Percentiles rank a stretch among this genome's conserved stretches.
phyloP scores from a whole-genome alignment of 2,888 invertebrate species.

The Onchidella celtica region DNA sequence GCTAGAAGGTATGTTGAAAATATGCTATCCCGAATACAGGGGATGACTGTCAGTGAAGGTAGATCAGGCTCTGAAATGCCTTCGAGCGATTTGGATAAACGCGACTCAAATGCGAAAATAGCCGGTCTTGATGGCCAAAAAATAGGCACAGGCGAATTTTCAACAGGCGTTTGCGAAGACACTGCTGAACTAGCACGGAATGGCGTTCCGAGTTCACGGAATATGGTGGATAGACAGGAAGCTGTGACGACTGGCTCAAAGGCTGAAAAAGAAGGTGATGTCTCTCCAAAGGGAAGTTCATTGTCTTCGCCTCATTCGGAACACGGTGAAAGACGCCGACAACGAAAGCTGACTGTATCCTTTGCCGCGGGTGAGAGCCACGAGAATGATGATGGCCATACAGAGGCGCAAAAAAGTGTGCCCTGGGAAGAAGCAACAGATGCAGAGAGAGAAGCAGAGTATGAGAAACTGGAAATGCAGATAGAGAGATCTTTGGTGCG shows the following conservation, averaged over 20 bases:
- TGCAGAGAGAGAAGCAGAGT: slow-evolving; percentile 7
- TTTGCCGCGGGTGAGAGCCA: slow-evolving; percentile 3
- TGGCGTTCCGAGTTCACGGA: too few relatives aligned
- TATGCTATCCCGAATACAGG: background rate
- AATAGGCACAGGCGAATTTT: too few relatives aligned
- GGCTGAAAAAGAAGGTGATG: too few relatives aligned
- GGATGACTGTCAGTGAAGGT: too few relatives aligned
- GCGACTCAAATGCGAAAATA: background rate
- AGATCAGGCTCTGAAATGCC: background rate
- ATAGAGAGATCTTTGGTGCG: background rate
- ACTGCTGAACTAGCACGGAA: too few relatives aligned
- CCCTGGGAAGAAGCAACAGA: slow-evolving; percentile 22
- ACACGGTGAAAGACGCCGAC: slow-evolving; percentile 13
- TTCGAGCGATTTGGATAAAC: background rate
- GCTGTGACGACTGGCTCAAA: too few relatives aligned
- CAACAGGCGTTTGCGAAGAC: too few relatives aligned
- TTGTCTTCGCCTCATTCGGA: background rate
- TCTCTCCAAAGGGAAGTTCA: background rate
- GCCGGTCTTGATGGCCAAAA: too few relatives aligned
- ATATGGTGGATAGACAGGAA: too few relatives aligned
- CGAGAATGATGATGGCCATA: background rate
- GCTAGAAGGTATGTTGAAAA: background rate
- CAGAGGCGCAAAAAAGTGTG: background rate
- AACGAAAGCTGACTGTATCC: slow-evolving; percentile 23
- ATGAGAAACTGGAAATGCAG: slow-evolving; percentile 23